Evolutionary conservation across 1,140 invertebrate species (phyloP), one percentile per base, ranked within the genome.

Genomic region (Sminthurides bifidus): DNA sequence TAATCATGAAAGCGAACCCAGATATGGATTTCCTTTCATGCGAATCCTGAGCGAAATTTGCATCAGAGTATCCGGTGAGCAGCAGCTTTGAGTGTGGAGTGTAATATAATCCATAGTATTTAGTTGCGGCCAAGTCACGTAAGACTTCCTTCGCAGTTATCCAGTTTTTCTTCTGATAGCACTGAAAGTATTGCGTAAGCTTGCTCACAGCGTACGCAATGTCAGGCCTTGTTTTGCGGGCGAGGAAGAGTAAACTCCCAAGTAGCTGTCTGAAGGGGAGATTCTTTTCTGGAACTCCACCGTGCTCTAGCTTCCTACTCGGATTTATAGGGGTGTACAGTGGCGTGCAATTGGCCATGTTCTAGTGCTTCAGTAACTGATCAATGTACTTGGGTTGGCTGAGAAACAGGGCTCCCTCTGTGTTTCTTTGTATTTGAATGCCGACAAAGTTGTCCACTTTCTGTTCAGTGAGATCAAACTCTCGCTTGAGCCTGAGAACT

Each of bases 1-100:
- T 56, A 6, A 69, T 37, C 3, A 61, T 23, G 53, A 69, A 69
- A 0, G 70, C 49, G 56, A 66, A 70, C 2, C 73, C 70, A n/a
- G 66, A 70, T 1, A 61, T 52, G 0, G 59, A 54, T 15, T 24
- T 51, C 17, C 35, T 19, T 2, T 61, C 37, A 15, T 21, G 19
- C 50, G 61, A 60, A 64, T 51, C 38, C 27, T 53, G 60, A 64
- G 35, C 38, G 45, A 30, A 69, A 46, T 56, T 59, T 23, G 54
- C 14, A 37, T 62, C 57, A 1, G 52, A 24, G 43, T 27, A 62
- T 1, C 48, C 59, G 35, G 14, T 44, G 2, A 59, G 15, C 15
- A 2, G n/a, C 21, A 48, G 30, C 5, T 31, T 15, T 12, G 23
- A 33, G 21, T 29, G 24, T 23, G 6, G 10, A 1, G 21, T 23